A percentile compares a stretch with the other conserved stretches of the same genome.
Evolutionary conservation across 2,797 vertebrate species (phyloP).

Genomic region (Chaetodon trifasciatus): DNA sequence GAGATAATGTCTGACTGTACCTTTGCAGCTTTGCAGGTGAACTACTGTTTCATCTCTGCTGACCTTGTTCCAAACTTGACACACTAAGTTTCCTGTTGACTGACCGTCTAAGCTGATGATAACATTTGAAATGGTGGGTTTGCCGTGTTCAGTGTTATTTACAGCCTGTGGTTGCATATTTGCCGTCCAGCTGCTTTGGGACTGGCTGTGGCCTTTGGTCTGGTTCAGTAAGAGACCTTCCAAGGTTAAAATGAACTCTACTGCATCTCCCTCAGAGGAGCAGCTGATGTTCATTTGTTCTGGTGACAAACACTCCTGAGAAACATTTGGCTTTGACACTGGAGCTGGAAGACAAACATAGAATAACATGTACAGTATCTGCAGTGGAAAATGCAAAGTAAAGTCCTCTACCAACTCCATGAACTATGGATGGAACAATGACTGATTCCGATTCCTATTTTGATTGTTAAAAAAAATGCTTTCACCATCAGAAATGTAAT

Average conservation of each 20-base stretch:
- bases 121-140: background rate
- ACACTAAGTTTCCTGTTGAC: conserved; percentile 17
- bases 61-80: conserved; percentile 19
- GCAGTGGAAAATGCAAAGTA: background rate
- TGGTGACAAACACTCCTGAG: conserved; percentile 45
- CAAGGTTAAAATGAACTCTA: conserved; percentile 19
- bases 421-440: no score
- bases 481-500: no score
- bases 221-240: background rate
- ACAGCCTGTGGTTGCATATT: background rate
- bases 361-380: background rate
- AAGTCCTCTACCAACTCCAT: background rate
- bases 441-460: background rate
- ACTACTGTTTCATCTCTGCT: conserved; percentile 1
- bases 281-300: conserved; percentile 40
- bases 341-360: conserved; percentile 27
- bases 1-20: conserved; percentile 4
- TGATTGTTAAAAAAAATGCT: no score
- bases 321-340: conserved; percentile 27
- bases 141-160: background rate
- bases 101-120: conserved; percentile 6
- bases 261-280: conserved; percentile 31
- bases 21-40: conserved; percentile 16
- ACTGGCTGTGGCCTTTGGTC: background rate
- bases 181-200: background rate